Percentiles rank a stretch among this genome's conserved stretches.
These are phyloP conservation scores for Blera fallax DNA, from an alignment of 2,888 invertebrate genomes.

Conservation along the genomic window DNA sequence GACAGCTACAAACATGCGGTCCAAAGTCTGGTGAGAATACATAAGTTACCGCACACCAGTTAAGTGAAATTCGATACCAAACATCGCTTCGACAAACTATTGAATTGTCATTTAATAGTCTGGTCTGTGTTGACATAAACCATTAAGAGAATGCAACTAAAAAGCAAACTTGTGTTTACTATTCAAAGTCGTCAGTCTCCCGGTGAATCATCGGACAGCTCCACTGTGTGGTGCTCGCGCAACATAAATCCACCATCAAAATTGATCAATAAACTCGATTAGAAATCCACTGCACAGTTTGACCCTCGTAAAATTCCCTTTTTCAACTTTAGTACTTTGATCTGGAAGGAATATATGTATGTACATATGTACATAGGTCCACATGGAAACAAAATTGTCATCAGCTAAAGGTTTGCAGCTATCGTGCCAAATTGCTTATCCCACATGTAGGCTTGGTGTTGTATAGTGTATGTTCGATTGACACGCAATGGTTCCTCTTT, in stretches of 20 bases:
- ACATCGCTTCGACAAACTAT: conserved; percentile 36
- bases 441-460: conserved; percentile 51
- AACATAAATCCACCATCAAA: conserved; percentile 54
- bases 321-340: not conserved
- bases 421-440: conserved; percentile 8
- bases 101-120: conserved; percentile 45
- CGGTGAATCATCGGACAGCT: conserved; percentile 33
- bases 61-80: conserved; percentile 36
- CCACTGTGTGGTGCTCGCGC: not conserved
- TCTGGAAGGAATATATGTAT: too few species aligned
- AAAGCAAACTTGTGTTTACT: conserved; percentile 48
- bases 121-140: conserved; percentile 18
- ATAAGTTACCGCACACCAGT: conserved; percentile 1
- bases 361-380: too few species aligned
- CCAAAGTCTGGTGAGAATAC: not conserved
- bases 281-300: conserved; percentile 11
- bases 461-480: conserved; percentile 54
- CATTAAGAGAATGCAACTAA: conserved; percentile 26
- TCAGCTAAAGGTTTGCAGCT: not conserved
- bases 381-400: conserved; percentile 57
- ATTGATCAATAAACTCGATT: conserved; percentile 66
- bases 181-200: not conserved
- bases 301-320: conserved; percentile 48
- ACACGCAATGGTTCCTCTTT: conserved; percentile 57
- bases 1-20: conserved; percentile 11